Evolutionary conservation across 1,140 invertebrate species (phyloP).

Genomic region (Hirudo medicinalis): DNA sequence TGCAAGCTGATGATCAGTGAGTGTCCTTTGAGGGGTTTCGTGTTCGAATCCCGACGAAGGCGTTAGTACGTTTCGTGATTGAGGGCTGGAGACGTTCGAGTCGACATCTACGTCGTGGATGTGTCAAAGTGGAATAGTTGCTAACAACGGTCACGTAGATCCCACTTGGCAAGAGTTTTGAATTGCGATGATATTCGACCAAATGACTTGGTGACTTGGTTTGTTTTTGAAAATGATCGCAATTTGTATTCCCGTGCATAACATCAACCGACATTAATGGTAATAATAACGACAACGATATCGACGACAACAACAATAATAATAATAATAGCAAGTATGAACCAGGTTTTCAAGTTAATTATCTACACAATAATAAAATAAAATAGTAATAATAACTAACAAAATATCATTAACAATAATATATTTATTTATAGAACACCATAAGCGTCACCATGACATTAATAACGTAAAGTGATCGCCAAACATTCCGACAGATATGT

Average conservation of each 20-base stretch:
- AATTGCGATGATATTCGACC: too few species aligned
- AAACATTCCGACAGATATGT: slow-evolving; percentile 52
- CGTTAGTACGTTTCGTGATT: too few species aligned
- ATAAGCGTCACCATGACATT: too few species aligned
- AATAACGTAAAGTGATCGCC: not conserved
- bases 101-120: not conserved
- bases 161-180: not conserved
- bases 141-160: not conserved
- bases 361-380: not conserved
- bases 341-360: not conserved
- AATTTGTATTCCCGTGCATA: not conserved
- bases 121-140: not conserved
- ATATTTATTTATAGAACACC: too few species aligned
- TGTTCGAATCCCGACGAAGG: too few species aligned
- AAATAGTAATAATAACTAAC: not conserved
- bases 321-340: not conserved
- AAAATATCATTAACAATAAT: not conserved
- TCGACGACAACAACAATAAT: not conserved
- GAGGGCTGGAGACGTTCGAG: not conserved
- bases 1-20: slow-evolving; percentile 75
- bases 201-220: not conserved
- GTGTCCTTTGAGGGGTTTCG: slow-evolving; percentile 23
- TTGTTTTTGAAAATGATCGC: too few species aligned
- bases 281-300: not conserved
- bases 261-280: not conserved